These are phyloP conservation scores for Pseudocheirus occidentalis DNA, from an alignment of 2,797 vertebrate species.

Conservation along the genomic window DNA sequence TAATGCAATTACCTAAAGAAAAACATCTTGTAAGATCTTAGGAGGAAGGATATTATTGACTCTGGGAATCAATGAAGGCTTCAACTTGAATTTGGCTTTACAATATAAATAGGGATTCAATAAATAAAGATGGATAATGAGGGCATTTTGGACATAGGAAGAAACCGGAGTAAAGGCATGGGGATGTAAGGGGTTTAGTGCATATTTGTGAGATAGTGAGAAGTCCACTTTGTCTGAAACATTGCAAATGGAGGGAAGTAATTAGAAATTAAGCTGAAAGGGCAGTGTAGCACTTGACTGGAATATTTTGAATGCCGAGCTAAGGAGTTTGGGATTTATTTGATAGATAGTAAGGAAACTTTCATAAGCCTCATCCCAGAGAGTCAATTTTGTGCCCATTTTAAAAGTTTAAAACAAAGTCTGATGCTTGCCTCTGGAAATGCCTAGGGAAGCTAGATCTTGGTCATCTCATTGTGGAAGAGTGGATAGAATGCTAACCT, in stretches of 20 bases:
- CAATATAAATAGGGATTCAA: background rate
- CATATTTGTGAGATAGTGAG: background rate
- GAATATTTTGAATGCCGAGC: background rate
- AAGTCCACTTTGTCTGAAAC: background rate
- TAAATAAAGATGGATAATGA: background rate
- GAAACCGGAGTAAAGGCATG: background rate
- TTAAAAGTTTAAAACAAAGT: background rate
- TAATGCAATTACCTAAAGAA: background rate
- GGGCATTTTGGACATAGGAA: background rate
- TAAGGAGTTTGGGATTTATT: background rate
- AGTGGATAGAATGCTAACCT: background rate
- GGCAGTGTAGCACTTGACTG: background rate
- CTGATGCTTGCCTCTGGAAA: background rate
- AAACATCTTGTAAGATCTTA: background rate
- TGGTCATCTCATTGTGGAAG: background rate
- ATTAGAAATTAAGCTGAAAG: background rate
- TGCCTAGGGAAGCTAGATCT: background rate
- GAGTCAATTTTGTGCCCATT: background rate
- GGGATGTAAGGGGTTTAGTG: background rate
- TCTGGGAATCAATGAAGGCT: background rate
- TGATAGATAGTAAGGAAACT: background rate
- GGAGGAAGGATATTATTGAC: background rate
- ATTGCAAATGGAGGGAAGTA: background rate
- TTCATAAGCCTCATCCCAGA: constrained; percentile 5
- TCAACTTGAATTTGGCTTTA: background rate